These are phyloP conservation scores for Pseudomugil tenellus DNA, from an alignment of 2,797 vertebrate species.

Conservation along the genomic window DNA sequence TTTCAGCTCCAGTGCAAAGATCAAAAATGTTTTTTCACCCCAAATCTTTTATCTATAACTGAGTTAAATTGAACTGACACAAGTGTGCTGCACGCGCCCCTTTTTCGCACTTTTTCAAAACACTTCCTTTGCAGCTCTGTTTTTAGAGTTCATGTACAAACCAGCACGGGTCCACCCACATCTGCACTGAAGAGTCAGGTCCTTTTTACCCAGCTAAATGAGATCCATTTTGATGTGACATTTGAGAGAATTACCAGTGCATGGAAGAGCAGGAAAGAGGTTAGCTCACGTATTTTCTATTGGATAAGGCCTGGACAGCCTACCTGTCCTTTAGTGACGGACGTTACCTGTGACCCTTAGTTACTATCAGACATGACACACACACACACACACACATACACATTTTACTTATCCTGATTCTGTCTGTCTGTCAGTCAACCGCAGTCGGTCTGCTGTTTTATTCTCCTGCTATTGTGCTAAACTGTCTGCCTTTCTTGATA, in stretches of 20 bases:
- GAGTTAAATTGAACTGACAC: slow-evolving; percentile 47
- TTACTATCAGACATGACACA: slow-evolving; percentile 34
- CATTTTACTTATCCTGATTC: slow-evolving; percentile 73
- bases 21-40: slow-evolving; percentile 44
- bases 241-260: slow-evolving; percentile 78
- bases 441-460: slow-evolving; percentile 31
- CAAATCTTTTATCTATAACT: slow-evolving; percentile 55
- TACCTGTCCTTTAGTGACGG: slow-evolving; percentile 73
- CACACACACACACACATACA: slow-evolving; percentile 8
- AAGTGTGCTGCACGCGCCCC: slow-evolving; percentile 34
- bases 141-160: slow-evolving; percentile 60
- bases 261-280: slow-evolving; percentile 64
- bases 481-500: slow-evolving; percentile 60
- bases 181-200: slow-evolving; percentile 64
- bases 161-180: slow-evolving; percentile 64
- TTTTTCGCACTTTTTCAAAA: slow-evolving; percentile 60
- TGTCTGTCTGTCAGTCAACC: slow-evolving; percentile 72
- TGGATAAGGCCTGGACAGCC: slow-evolving; percentile 59
- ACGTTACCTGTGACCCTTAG: slow-evolving; percentile 72
- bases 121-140: slow-evolving; percentile 40
- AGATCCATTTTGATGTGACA: slow-evolving; percentile 82
- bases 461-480: slow-evolving; percentile 65
- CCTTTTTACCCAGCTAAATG: slow-evolving; percentile 73
- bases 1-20: slow-evolving; percentile 40
- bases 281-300: slow-evolving; percentile 56